These are phyloP conservation scores for Scaptomyza parva DNA, from an alignment of 2,888 invertebrate species.

Conservation along the genomic window DNA sequence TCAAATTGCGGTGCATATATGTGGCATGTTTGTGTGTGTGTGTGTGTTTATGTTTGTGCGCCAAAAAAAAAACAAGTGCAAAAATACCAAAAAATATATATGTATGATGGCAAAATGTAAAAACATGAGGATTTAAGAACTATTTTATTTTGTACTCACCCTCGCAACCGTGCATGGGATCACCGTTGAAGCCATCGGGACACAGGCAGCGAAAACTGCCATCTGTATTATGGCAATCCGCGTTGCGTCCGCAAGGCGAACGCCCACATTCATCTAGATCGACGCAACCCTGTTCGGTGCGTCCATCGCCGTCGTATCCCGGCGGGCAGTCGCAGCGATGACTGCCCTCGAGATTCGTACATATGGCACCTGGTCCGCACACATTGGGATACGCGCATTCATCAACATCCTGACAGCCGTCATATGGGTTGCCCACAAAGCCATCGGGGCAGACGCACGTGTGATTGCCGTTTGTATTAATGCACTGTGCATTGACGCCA, in stretches of 20 bases:
- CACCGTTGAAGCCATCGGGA: slow-evolving; percentile 92
- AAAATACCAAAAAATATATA: slow-evolving; percentile 37
- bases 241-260: slow-evolving; percentile 91
- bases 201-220: slow-evolving; percentile 93
- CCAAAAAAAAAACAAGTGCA: slow-evolving; percentile 46
- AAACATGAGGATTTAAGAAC: slow-evolving; percentile 26
- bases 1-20: slow-evolving; percentile 51
- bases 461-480: slow-evolving; percentile 94
- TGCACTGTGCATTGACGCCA: slow-evolving; percentile 92
- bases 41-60: slow-evolving; percentile 41
- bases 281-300: slow-evolving; percentile 88
- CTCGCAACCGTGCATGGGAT: slow-evolving; percentile 89
- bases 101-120: slow-evolving; percentile 38
- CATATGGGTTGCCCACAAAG: slow-evolving; percentile 93
- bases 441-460: slow-evolving; percentile 94
- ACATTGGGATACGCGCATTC: slow-evolving; percentile 90
- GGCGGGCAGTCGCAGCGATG: slow-evolving; percentile 93
- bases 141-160: slow-evolving; percentile 55
- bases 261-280: slow-evolving; percentile 92
- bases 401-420: slow-evolving; percentile 92
- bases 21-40: slow-evolving; percentile 39
- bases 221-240: slow-evolving; percentile 91
- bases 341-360: slow-evolving; percentile 92
- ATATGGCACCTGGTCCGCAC: slow-evolving; percentile 92
- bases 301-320: slow-evolving; percentile 92